phyloP scores from a whole-genome alignment of 2,797 vertebrate genomes.

The Eulemur albifrons region DNA sequence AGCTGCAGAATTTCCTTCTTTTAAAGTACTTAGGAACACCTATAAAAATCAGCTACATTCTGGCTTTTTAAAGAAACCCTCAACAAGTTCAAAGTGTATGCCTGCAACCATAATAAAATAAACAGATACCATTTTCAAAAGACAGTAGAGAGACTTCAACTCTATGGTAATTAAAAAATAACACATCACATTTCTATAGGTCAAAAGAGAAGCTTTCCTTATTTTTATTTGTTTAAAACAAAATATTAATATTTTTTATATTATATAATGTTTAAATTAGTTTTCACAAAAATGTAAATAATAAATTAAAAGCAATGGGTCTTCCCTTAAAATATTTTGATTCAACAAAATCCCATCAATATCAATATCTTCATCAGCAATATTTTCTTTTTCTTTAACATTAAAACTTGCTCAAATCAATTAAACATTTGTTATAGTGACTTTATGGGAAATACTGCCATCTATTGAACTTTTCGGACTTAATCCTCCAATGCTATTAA shows the following conservation, averaged over 20 bases:
- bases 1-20: background rate
- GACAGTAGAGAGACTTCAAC: background rate
- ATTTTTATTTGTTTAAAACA: background rate
- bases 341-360: background rate
- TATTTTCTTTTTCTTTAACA: background rate
- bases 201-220: background rate
- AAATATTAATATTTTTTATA: background rate
- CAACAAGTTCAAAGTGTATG: background rate
- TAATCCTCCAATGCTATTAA: background rate
- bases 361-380: background rate
- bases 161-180: background rate
- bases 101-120: background rate
- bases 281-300: background rate
- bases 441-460: constrained; percentile 5
- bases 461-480: background rate
- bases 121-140: background rate
- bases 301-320: background rate
- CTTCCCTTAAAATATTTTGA: background rate
- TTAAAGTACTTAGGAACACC: background rate
- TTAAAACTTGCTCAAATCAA: background rate
- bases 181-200: background rate
- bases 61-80: background rate
- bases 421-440: background rate
- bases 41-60: background rate
- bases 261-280: background rate